phyloP scores from a whole-genome alignment of 1,140 invertebrate species.

The Polypedilum pembai region DNA sequence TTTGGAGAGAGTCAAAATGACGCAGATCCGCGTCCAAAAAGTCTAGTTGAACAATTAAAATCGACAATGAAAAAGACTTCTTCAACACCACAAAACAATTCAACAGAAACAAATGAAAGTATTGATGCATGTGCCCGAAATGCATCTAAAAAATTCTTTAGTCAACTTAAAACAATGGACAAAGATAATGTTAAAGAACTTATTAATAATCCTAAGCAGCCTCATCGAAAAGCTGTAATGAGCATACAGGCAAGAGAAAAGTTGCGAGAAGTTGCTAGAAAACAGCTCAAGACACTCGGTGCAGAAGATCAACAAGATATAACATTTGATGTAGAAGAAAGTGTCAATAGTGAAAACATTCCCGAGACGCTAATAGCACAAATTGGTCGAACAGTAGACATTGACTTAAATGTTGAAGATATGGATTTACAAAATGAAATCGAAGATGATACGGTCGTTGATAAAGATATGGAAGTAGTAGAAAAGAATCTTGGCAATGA shows the following conservation, averaged over 20 bases:
- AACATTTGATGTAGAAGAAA: conserved; percentile 32
- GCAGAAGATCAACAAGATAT: background rate
- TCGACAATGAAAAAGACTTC: background rate
- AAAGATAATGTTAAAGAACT: conserved; percentile 39
- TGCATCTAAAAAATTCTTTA: background rate
- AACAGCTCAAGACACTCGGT: conserved; percentile 33
- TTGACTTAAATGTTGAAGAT: conserved; percentile 2
- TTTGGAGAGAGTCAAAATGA: background rate
- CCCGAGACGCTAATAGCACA: conserved; percentile 33
- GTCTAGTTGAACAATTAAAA: background rate
- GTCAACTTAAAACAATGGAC: conserved; percentile 37
- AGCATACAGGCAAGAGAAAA: conserved; percentile 37
- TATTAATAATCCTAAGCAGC: conserved; percentile 36
- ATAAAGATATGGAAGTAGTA: conserved; percentile 12
- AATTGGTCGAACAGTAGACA: background rate
- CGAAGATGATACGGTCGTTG: background rate
- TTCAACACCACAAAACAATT: background rate
- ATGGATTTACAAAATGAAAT: conserved; percentile 7
- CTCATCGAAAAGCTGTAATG: conserved; percentile 31
- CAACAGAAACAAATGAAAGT: background rate
- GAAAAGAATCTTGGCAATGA: background rate
- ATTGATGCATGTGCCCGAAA: background rate
- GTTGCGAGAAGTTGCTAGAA: conserved; percentile 37
- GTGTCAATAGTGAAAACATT: conserved; percentile 33
- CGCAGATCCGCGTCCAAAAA: background rate